Percentiles rank a stretch among this genome's conserved stretches.
These are phyloP conservation scores for Diaprepes abbreviatus DNA, from an alignment of 2,888 invertebrate genomes.

Conservation along the genomic window DNA sequence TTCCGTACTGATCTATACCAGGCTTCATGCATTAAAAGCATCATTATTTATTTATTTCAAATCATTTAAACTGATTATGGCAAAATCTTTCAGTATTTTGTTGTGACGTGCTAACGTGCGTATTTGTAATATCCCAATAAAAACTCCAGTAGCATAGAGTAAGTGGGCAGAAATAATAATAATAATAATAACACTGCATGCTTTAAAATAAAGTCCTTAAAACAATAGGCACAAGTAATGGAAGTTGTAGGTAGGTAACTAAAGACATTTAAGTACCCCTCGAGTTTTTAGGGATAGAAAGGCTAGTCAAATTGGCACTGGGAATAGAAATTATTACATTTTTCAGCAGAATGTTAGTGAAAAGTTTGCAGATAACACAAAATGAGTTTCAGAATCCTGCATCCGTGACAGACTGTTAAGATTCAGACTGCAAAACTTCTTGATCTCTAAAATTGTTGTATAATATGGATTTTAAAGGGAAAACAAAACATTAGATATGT, in stretches of 20 bases:
- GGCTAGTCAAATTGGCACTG: slow-evolving; percentile 33
- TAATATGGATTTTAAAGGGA: no score
- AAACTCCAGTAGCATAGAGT: slow-evolving; percentile 55
- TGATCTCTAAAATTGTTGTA: no score
- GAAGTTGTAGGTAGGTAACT: slow-evolving; percentile 48
- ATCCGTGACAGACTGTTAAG: no score
- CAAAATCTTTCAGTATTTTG: slow-evolving; percentile 51
- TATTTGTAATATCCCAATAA: slow-evolving; percentile 33
- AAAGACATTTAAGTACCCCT: slow-evolving; percentile 47
- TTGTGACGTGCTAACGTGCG: slow-evolving; percentile 63
- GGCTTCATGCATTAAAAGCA: slow-evolving; percentile 8
- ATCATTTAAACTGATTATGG: slow-evolving; percentile 8
- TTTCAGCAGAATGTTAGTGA: no score
- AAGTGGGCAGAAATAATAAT: slow-evolving; percentile 50
- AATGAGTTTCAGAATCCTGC: no score
- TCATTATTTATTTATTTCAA: not conserved
- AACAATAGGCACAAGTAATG: slow-evolving; percentile 41
- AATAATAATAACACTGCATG: slow-evolving; percentile 44
- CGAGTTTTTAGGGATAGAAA: slow-evolving; percentile 48
- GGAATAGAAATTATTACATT: no score
- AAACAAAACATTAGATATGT: no score
- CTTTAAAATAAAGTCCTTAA: slow-evolving; percentile 44
- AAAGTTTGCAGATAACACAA: no score
- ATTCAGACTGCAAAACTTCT: no score
- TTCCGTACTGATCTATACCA: slow-evolving; percentile 14